A percentile compares a stretch with the other conserved stretches of the same genome.
Conservation (phyloP, 2,888 invertebrate genomes). For the Tipula vernalis region DNA sequence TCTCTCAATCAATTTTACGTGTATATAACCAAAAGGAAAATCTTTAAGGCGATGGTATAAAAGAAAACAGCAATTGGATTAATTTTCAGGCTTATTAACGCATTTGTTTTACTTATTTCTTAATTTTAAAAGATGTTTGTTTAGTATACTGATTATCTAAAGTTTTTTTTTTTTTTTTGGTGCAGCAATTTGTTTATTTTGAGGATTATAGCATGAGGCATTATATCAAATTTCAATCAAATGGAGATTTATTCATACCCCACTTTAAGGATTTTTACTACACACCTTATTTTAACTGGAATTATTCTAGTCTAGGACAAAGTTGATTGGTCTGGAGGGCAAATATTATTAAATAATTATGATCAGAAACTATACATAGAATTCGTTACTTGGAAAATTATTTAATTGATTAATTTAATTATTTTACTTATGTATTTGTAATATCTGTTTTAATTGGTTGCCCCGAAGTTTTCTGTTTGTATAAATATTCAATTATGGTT, state of each 20-base stretch:
- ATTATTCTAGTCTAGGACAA: no score
- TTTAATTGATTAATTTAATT: no score
- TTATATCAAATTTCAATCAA: neutral
- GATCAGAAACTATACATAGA: no score
- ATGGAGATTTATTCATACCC: neutral
- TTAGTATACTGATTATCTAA: neutral
- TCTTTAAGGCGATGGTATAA: neutral
- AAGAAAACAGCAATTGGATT: neutral
- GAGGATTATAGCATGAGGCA: neutral
- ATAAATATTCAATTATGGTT: no score
- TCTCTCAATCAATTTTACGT: neutral
- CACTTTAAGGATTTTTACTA: no score
- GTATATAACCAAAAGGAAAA: neutral
- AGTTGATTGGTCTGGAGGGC: no score
- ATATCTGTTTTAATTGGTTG: no score
- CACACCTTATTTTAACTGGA: no score
- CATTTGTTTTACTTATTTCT: conserved; percentile 5
- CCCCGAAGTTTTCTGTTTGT: no score
- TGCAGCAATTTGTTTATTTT: neutral
- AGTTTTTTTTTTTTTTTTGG: neutral
- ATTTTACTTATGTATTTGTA: no score
- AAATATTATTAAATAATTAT: no score
- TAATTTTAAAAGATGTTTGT: neutral
- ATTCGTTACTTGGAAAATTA: no score
- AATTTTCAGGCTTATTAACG: neutral